Evolutionary conservation across 37 sponge, comb jelly and placozoan species (phyloP), one percentile per base, ranked within the genome.

Genomic region (Aphrocallistes beatrix): DNA sequence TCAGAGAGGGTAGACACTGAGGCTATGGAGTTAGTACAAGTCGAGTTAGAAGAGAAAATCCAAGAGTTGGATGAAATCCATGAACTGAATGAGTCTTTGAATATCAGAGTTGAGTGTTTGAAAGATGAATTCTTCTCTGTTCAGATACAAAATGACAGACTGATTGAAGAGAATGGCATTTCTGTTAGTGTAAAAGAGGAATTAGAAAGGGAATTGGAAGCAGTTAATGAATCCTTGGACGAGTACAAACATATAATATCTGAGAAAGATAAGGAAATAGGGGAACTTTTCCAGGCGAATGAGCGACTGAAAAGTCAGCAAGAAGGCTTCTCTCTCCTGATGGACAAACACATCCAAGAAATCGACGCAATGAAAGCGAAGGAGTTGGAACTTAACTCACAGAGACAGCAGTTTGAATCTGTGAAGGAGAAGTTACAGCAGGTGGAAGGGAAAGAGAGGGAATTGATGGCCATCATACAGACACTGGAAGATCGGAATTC

Each of bases 401-500:
- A 6, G 10, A 3, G n/a, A 60, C 28, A 60, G n/a, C 10, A 30
- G 1, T 60, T 21, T 30, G 75, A 60, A 28, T 6, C 8, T 8
- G 8, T 60, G 34, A 19, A 28, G n/a, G 75, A 60, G 21, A 60
- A 60, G n/a, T 6, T 60, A 60, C 10, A 25, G 28, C 75, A 60
- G 8, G 75, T 6, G n/a, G 28, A 60, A 28, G n/a, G 32, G 28
- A 60, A 60, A 13, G 75, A 60, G 21, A 60, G n/a, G n/a, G 75
- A 60, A 28, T 30, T 60, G n/a, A 60, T 60, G 75, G 21, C 34
- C 10, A 60, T 60, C 75, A 60, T 60, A 60, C 75, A 60, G n/a
- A 60, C 75, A 25, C n/a, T 60, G n/a, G 75, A 60, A 60, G 75
- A 60, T 60, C 75, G n/a, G n/a, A 60, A 60, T 28, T 60, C 75